Evolutionary conservation across 2,113 vertebrate genomes (phyloP), one percentile per base, ranked within the genome.

Genomic region (Saimiri boliviensis): DNA sequence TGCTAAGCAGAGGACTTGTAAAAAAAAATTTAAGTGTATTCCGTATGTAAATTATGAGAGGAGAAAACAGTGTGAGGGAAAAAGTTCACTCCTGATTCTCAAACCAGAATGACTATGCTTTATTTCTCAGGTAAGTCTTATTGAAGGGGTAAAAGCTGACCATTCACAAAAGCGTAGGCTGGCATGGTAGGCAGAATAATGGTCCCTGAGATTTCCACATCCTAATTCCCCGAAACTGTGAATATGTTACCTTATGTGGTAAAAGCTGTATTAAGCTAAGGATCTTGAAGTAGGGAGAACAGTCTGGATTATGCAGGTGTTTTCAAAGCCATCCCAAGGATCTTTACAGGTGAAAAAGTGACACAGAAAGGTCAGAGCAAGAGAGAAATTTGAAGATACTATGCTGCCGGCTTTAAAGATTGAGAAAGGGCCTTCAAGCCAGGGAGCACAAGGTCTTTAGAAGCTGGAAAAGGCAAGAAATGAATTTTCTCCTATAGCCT

Each of bases 1-100:
- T 88, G 79, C 42, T 92, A 95, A 91, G 63, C 3, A 37, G 79
- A 84, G 6, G 32, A 93, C 12, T 91, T 85, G 19, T 47, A 66
- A 97, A 89, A 96, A 66, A 76, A 87, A 77, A 83, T 96, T 85
- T 40, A 83, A 54, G 73, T 86, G 8, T 23, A 83, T 74, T 94
- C 71, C 40, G 91, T 84, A 91, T 93, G 82, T 76, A 93, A 97
- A 95, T 91, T 70, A 35, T 35, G 90, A 54, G 37, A 93, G 17
- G 40, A n/a, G 70, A 93, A 91, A 87, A 21, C n/a, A 88, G 54
- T 66, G 17, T 93, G 74, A 96, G 94, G 92, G 68, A 56, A 94
- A 80, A 58, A 90, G 40, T 82, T 90, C 35, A 88, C 54, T 87
- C 13, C 70, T 91, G 30, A 88, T 63, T 73, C 49, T 56, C 11